Percentiles rank a stretch among this genome's conserved stretches.
These are phyloP conservation scores for Hipposideros larvatus DNA, from an alignment of 2,797 vertebrate species.

Conservation along the genomic window DNA sequence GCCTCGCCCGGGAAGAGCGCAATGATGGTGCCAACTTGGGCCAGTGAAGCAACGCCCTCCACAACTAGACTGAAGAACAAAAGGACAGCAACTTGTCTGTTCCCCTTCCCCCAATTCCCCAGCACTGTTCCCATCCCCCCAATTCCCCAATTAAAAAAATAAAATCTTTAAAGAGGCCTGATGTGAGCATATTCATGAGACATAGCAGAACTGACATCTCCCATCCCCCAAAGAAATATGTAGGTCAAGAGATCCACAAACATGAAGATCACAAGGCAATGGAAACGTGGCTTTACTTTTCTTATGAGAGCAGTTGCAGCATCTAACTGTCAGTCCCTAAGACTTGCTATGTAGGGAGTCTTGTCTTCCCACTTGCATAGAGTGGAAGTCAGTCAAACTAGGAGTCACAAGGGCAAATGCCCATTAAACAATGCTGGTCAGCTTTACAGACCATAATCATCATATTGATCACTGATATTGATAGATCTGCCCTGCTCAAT, in stretches of 20 bases:
- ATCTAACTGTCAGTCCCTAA: neutral
- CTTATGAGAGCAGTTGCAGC: neutral
- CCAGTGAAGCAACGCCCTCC: too few relatives aligned
- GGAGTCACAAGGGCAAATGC: neutral
- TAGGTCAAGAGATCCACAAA: neutral
- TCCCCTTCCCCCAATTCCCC: too few relatives aligned
- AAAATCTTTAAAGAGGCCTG: neutral
- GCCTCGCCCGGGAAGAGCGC: too few relatives aligned
- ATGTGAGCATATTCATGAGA: neutral
- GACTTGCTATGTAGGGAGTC: neutral
- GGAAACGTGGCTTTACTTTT: neutral
- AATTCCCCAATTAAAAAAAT: too few relatives aligned
- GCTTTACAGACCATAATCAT: constrained; percentile 57
- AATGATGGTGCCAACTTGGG: too few relatives aligned
- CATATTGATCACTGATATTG: constrained; percentile 64
- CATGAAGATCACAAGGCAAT: neutral
- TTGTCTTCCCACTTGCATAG: neutral
- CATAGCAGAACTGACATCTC: neutral
- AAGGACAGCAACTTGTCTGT: too few relatives aligned
- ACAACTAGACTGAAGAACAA: too few relatives aligned
- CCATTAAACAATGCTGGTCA: neutral
- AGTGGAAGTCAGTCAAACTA: constrained; percentile 64
- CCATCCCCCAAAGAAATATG: neutral
- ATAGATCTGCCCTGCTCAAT: constrained; percentile 29
- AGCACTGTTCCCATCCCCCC: too few relatives aligned